phyloP scores from a whole-genome alignment of 2,797 vertebrate species.

The Sebastes diploproa region DNA sequence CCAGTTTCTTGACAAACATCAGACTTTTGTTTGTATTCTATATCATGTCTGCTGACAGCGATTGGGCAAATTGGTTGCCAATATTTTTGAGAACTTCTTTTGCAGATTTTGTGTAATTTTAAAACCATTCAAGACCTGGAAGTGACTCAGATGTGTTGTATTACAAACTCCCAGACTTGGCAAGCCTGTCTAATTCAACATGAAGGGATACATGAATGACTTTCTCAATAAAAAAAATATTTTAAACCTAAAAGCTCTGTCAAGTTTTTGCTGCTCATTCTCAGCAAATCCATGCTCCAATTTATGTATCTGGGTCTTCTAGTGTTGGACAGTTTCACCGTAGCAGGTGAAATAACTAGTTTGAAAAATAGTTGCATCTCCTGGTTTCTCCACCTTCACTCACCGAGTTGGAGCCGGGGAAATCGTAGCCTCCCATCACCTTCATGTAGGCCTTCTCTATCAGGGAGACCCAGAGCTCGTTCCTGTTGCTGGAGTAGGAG shows the following conservation, averaged over 20 bases:
- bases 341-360: not conserved
- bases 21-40: not conserved
- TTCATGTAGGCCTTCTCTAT: slow-evolving; percentile 99
- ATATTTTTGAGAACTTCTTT: not conserved
- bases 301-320: not conserved
- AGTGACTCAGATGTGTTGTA: not conserved
- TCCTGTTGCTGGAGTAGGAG: slow-evolving; percentile 98
- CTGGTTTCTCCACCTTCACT: slow-evolving; percentile 11
- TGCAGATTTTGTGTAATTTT: not conserved
- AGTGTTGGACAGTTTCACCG: not conserved
- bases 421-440: slow-evolving; percentile 99
- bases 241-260: not conserved
- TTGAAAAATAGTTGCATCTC: not conserved
- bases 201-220: not conserved
- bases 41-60: not conserved
- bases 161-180: not conserved
- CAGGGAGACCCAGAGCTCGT: slow-evolving; percentile 97
- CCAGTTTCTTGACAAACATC: not conserved
- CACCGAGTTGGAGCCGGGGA: slow-evolving; percentile 98
- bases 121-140: not conserved
- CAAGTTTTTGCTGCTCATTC: not conserved
- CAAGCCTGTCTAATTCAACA: not conserved
- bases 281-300: rapidly evolving
- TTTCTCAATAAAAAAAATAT: not conserved
- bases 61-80: not conserved